Base-by-base conservation (phyloP, 2,888 invertebrate species). In the Epirrhoe alternata region DNA sequence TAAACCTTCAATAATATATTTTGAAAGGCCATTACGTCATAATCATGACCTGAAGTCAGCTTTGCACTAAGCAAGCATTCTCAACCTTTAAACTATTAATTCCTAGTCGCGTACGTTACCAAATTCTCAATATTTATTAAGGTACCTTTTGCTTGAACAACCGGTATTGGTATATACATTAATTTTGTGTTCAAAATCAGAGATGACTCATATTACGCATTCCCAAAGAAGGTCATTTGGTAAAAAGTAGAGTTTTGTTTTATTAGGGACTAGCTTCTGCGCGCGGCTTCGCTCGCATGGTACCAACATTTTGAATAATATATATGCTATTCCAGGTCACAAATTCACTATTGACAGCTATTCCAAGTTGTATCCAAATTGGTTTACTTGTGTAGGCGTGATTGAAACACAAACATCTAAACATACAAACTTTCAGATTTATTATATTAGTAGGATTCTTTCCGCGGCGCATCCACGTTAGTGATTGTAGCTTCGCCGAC, bases 31-130 rank as follows among this genome's bases (percentile, higher is more conserved):
- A 71, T 89, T 87, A 89, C 89, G 88, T 90, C 88, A 90, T 80
- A 51, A 56, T 64, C 75, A 73, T 78, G 80, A 82, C 81, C 81
- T 75, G 66, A 68, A 71, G 71, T 73, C 70, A 65, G 75, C 14
- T 35, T 56, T 61, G 61, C 49, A 60, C 52, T 60, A 45, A 61
- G 56, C 66, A 76, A 71, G 77, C 77, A 89, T 88, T 88, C 86
- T 89, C 89, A 89, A 91, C 89, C 90, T 90, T 91, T 89, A 83
- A 84, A 86, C 85, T 83, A 85, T 83, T 83, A 77, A 83, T 80
- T 77, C 70, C 77, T 79, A 71, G 73, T 72, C 74, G 75, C 69
- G 75, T 81, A 81, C 70, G 75, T 81, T 81, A 77, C 74, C 75
- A 73, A 78, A 81, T 69, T 72, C 71, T 74, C 65, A 70, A 58